Evolutionary conservation across 2,888 invertebrate genomes (phyloP).

Genomic region (Drosophila eohydei): DNA sequence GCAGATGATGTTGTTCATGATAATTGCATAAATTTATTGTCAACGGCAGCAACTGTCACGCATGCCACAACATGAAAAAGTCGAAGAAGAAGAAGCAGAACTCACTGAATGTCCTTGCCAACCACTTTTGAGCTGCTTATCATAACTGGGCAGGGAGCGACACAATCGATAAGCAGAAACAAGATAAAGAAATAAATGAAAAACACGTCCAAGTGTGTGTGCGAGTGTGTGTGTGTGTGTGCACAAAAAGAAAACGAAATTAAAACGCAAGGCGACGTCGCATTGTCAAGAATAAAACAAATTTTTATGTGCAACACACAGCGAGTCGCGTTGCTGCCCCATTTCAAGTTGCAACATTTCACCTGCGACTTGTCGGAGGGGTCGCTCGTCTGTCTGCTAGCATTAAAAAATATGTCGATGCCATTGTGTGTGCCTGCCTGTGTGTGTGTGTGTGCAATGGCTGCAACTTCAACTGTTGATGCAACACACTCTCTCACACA

Average conservation of each 20-base stretch:
- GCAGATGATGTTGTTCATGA: slow-evolving; percentile 38
- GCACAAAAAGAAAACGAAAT: slow-evolving; percentile 72
- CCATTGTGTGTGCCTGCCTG: slow-evolving; percentile 14
- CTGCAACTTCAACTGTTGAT: slow-evolving; percentile 74
- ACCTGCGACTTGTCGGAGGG: slow-evolving; percentile 55
- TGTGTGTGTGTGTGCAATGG: slow-evolving; percentile 42
- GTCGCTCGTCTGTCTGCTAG: slow-evolving; percentile 51
- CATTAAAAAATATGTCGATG: slow-evolving; percentile 68
- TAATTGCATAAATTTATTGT: slow-evolving; percentile 71
- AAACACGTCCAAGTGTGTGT: slow-evolving; percentile 36
- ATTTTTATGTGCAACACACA: slow-evolving; percentile 30
- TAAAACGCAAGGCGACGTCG: slow-evolving; percentile 62
- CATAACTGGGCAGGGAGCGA: slow-evolving; percentile 19
- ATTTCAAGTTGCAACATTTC: slow-evolving; percentile 57
- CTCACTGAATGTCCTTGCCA: slow-evolving; percentile 39
- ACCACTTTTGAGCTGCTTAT: slow-evolving; percentile 41
- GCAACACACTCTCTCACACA: slow-evolving; percentile 50
- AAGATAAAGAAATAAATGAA: slow-evolving; percentile 48
- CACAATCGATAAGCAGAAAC: slow-evolving; percentile 6
- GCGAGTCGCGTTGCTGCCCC: slow-evolving; percentile 36
- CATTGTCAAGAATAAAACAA: slow-evolving; percentile 45
- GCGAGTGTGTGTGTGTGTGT: slow-evolving; percentile 9
- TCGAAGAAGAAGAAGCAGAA: not conserved
- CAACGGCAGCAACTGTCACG: slow-evolving; percentile 64
- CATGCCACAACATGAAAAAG: slow-evolving; percentile 44